A percentile compares a stretch with the other conserved stretches of the same genome.
phyloP scores from a whole-genome alignment of 2,888 invertebrate species.

The Omphaloscelis lunosa region DNA sequence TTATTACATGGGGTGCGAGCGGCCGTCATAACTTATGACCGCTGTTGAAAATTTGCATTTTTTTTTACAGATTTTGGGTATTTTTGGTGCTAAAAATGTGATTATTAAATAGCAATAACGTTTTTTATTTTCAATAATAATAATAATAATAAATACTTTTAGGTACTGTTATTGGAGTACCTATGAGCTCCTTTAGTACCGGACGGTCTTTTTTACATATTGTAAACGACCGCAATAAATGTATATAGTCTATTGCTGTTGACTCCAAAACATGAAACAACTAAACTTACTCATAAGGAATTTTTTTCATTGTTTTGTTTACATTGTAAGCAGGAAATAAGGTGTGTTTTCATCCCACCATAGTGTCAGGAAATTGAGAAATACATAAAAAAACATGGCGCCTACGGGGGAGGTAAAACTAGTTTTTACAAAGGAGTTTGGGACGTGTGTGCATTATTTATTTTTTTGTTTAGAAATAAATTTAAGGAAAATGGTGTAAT shows the following conservation, averaged over 20 bases:
- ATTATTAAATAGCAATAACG: too few relatives aligned
- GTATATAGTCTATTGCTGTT: neutral
- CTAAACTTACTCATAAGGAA: slow-evolving; percentile 2
- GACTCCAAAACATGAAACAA: neutral
- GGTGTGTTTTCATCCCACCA: slow-evolving; percentile 19
- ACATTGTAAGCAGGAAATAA: slow-evolving; percentile 47
- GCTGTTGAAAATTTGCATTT: too few relatives aligned
- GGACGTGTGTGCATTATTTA: slow-evolving; percentile 36
- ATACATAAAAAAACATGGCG: slow-evolving; percentile 44
- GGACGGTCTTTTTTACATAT: too few relatives aligned
- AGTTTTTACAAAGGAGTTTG: slow-evolving; percentile 30
- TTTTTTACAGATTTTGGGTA: too few relatives aligned
- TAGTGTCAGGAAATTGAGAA: slow-evolving; percentile 57
- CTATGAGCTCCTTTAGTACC: too few relatives aligned
- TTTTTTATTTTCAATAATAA: too few relatives aligned
- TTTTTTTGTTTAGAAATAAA: slow-evolving; percentile 29
- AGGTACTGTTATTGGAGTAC: too few relatives aligned
- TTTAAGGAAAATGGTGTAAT: slow-evolving; percentile 42
- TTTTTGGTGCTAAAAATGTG: too few relatives aligned
- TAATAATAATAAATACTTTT: too few relatives aligned
- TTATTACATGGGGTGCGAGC: too few relatives aligned
- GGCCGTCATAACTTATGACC: too few relatives aligned
- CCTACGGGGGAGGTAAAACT: slow-evolving; percentile 35
- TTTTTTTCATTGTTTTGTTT: slow-evolving; percentile 54
- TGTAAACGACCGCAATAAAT: neutral